These are phyloP conservation scores for Thaleichthys pacificus DNA, from an alignment of 2,797 vertebrate genomes.

Conservation along the genomic window DNA sequence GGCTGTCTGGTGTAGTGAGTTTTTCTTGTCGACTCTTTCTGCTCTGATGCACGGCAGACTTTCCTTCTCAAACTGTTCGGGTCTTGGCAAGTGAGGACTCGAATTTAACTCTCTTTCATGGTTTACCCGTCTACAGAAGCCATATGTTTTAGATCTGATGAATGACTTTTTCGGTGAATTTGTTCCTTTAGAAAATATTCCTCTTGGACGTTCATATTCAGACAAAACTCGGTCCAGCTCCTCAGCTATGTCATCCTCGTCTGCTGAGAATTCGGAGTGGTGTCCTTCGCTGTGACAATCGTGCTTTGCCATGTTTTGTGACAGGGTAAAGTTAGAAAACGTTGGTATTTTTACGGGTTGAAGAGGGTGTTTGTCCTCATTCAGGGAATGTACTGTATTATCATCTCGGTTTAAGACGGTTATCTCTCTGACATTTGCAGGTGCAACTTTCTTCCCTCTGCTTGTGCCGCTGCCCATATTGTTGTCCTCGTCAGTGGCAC, in stretches of 20 bases:
- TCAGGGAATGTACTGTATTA: slow-evolving; percentile 23
- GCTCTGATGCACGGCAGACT: slow-evolving; percentile 16
- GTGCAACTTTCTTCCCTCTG: slow-evolving; percentile 73
- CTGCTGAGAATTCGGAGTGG: slow-evolving; percentile 59
- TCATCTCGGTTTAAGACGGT: slow-evolving; percentile 28
- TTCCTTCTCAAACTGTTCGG: slow-evolving; percentile 32
- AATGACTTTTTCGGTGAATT: slow-evolving; percentile 45
- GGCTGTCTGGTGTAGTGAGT: slow-evolving; percentile 26
- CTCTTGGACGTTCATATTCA: slow-evolving; percentile 34
- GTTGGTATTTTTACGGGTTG: slow-evolving; percentile 38
- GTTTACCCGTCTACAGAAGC: slow-evolving; percentile 60
- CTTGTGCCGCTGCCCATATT: slow-evolving; percentile 74
- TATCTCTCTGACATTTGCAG: slow-evolving; percentile 58
- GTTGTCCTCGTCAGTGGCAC: background rate
- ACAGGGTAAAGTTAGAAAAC: slow-evolving; percentile 30
- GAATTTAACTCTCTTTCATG: slow-evolving; percentile 39
- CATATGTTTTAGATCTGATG: slow-evolving; percentile 58
- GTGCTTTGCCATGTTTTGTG: slow-evolving; percentile 46
- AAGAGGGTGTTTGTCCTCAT: slow-evolving; percentile 36
- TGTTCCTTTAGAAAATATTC: slow-evolving; percentile 20
- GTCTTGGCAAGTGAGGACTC: slow-evolving; percentile 5
- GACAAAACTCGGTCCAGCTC: slow-evolving; percentile 55
- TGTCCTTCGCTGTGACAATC: slow-evolving; percentile 62
- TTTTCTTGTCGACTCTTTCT: slow-evolving; percentile 50
- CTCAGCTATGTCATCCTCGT: slow-evolving; percentile 53